Conservation (phyloP, 2,797 vertebrate genomes). For the Knipowitschia caucasica region DNA sequence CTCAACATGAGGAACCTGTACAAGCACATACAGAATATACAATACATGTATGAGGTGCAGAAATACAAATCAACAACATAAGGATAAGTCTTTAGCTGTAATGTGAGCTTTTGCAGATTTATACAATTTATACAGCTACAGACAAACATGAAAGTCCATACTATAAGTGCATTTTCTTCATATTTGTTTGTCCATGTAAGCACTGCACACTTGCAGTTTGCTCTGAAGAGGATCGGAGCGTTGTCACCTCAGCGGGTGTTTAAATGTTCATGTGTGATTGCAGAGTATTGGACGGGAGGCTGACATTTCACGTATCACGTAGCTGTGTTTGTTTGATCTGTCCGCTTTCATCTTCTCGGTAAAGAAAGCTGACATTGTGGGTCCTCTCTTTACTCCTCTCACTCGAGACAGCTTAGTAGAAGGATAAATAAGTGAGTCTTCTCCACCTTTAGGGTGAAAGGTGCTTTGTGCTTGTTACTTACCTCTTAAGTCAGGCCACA, state of each 20-base stretch:
- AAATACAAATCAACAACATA: no score
- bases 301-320: slow-evolving; percentile 68
- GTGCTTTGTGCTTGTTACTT: slow-evolving; percentile 27
- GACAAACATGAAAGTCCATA: no score
- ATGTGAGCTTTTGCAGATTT: no score
- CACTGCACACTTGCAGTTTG: slow-evolving; percentile 17
- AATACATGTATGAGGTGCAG: no score
- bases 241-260: slow-evolving; percentile 20
- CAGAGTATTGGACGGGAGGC: slow-evolving; percentile 23
- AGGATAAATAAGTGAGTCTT: slow-evolving; percentile 46
- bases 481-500: no score
- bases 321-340: slow-evolving; percentile 67
- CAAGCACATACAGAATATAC: no score
- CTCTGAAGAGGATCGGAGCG: slow-evolving; percentile 25
- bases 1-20: no score
- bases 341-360: slow-evolving; percentile 68
- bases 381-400: slow-evolving; percentile 45
- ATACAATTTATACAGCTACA: no score
- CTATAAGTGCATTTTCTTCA: no score
- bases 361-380: slow-evolving; percentile 67
- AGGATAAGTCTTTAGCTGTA: no score
- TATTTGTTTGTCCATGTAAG: no score
- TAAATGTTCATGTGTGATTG: slow-evolving; percentile 21
- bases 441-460: slow-evolving; percentile 39
- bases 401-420: slow-evolving; percentile 37